Conservation (phyloP, 2,797 vertebrate genomes). For the Malurus splendens region DNA sequence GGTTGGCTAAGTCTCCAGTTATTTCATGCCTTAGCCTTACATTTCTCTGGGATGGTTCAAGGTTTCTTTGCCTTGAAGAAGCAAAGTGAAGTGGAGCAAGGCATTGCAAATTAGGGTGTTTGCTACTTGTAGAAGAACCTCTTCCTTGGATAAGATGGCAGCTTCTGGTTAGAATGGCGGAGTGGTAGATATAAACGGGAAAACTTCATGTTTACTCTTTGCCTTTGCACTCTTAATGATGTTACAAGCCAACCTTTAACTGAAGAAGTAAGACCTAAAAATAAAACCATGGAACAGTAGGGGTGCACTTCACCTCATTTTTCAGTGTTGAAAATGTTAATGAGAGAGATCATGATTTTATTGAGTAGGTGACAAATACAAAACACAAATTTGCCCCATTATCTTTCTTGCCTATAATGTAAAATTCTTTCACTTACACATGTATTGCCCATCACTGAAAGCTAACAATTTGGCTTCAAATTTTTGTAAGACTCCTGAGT, state of each 20-base stretch:
- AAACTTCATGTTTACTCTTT: background rate
- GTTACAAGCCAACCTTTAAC: background rate
- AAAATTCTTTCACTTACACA: background rate
- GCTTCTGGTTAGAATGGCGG: background rate
- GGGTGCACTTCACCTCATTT: background rate
- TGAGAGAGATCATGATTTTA: background rate
- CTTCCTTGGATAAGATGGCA: background rate
- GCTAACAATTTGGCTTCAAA: background rate
- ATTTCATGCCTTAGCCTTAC: background rate
- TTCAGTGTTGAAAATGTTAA: background rate
- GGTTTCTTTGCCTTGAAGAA: background rate
- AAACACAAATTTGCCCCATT: background rate
- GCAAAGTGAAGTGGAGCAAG: background rate
- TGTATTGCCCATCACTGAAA: background rate
- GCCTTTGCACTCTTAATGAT: background rate
- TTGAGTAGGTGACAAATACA: background rate
- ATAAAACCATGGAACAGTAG: background rate
- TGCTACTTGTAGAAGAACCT: background rate
- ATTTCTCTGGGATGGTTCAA: background rate
- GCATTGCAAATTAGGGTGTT: background rate
- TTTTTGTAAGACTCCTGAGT: background rate
- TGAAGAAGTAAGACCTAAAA: background rate
- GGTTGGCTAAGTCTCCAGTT: background rate
- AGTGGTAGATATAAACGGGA: background rate
- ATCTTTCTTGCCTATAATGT: background rate